phyloP scores from a whole-genome alignment of 2,797 vertebrate species.

The Acanthopagrus latus region DNA sequence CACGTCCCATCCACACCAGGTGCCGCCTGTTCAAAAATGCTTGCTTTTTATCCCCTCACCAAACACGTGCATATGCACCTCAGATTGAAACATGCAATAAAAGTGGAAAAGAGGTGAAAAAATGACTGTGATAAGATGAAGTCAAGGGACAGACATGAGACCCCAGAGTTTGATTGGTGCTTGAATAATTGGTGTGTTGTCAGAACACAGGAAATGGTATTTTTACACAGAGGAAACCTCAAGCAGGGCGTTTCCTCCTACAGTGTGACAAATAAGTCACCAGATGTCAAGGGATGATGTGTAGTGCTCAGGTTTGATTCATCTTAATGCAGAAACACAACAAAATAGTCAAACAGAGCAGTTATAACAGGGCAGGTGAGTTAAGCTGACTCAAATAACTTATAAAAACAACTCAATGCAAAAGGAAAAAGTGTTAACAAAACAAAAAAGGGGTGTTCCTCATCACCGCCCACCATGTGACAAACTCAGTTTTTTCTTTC shows the following conservation, averaged over 20 bases:
- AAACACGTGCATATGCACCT: too few species aligned
- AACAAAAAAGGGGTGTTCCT: not conserved
- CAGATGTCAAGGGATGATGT: not conserved
- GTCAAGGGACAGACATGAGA: too few species aligned
- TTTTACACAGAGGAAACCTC: not conserved
- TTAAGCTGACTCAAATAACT: not conserved
- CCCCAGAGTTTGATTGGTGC: too few species aligned
- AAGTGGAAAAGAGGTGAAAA: too few species aligned
- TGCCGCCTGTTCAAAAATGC: not conserved
- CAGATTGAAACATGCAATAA: too few species aligned
- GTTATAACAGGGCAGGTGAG: not conserved
- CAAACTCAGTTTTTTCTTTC: not conserved
- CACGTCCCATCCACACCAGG: not conserved
- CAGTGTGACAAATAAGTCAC: not conserved
- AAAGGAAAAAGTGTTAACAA: not conserved
- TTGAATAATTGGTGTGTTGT: not conserved
- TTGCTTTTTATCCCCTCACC: too few species aligned
- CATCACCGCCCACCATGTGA: not conserved
- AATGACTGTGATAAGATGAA: too few species aligned
- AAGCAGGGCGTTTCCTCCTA: accelerated
- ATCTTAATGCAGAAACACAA: not conserved
- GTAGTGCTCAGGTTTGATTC: not conserved
- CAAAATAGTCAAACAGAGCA: not conserved
- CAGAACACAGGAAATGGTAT: not conserved
- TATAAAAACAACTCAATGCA: not conserved